A percentile compares a stretch with the other conserved stretches of the same genome.
Evolutionary conservation across 2,797 vertebrate species (phyloP).

Genomic region (Rhincodon typus): DNA sequence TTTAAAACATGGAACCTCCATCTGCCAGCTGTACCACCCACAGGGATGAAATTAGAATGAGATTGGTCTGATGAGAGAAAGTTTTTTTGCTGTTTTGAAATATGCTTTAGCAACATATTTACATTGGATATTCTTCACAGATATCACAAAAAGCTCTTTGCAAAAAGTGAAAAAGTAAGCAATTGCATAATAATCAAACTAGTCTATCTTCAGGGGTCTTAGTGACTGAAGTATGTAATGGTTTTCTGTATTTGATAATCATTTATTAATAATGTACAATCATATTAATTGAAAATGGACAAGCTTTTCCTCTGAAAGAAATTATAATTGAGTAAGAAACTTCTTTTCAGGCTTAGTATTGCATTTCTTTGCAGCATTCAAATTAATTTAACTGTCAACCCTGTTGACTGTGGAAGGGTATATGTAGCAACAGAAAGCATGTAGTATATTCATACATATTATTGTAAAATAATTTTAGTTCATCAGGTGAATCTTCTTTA

Average conservation of each 20-base stretch:
- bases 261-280: not conserved
- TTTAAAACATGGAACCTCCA: slow-evolving; percentile 27
- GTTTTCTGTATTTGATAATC: not conserved
- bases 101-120: slow-evolving; percentile 3
- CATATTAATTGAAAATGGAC: not conserved
- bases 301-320: not conserved
- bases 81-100: not conserved
- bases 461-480: not conserved
- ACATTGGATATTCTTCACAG: not conserved
- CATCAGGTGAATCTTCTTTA: not conserved
- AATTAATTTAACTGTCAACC: not conserved
- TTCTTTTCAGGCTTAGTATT: not conserved
- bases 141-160: not conserved
- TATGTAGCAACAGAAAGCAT: not conserved
- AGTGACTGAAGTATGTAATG: not conserved
- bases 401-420: not conserved
- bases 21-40: slow-evolving; percentile 29
- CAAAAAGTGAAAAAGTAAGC: not conserved
- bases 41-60: slow-evolving; percentile 13
- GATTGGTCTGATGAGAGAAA: not conserved
- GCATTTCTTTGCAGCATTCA: not conserved
- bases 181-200: not conserved
- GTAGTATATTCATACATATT: not conserved
- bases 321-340: not conserved
- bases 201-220: not conserved